phyloP scores from a whole-genome alignment of 2,797 vertebrate species.

The Oreochromis mossambicus region DNA sequence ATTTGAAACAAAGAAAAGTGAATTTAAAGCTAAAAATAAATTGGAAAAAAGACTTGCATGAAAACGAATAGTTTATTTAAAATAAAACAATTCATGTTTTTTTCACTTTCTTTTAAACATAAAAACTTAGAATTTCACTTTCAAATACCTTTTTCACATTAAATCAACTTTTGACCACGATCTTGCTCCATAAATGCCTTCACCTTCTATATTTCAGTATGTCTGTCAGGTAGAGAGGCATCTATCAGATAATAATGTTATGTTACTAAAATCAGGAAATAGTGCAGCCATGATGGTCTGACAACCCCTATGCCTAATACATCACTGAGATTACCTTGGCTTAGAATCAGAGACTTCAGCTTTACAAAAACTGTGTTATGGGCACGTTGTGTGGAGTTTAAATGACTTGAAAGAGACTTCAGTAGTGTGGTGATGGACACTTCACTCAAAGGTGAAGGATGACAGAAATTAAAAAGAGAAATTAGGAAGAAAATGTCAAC shows the following conservation, averaged over 20 bases:
- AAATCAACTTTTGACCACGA: background rate
- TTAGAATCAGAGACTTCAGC: background rate
- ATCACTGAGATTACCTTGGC: background rate
- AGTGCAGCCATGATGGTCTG: background rate
- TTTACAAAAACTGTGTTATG: background rate
- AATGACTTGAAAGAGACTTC: background rate
- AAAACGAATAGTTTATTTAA: background rate
- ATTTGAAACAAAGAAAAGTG: background rate
- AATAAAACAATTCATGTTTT: background rate
- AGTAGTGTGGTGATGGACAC: background rate
- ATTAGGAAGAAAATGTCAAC: background rate
- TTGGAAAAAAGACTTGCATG: background rate
- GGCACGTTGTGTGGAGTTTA: background rate
- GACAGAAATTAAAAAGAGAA: background rate
- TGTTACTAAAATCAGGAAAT: background rate
- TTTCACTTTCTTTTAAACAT: background rate
- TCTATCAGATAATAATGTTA: background rate
- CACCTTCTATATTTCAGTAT: background rate
- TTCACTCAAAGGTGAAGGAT: background rate
- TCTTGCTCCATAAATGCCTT: background rate
- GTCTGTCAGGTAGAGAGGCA: background rate
- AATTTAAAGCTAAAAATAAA: background rate
- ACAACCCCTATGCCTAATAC: background rate
- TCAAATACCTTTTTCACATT: background rate
- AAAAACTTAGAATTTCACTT: background rate